Percentiles rank a stretch among this genome's conserved stretches.
phyloP scores from a whole-genome alignment of 2,797 vertebrate genomes.

The Sebastes matsubarae region DNA sequence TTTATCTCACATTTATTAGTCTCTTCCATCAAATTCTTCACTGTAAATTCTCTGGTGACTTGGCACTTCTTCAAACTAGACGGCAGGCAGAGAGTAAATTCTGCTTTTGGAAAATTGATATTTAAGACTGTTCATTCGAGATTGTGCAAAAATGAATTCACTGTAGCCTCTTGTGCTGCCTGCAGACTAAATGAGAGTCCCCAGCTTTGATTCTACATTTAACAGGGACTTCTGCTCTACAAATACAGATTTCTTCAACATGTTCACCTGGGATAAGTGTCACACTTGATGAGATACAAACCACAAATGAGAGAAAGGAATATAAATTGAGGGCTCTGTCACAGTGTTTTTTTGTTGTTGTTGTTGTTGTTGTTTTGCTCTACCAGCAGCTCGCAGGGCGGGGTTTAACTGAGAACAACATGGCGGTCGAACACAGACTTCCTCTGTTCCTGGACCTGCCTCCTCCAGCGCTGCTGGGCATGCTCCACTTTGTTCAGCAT shows the following conservation, averaged over 20 bases:
- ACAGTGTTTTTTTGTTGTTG: conserved; percentile 58
- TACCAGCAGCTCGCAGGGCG: conserved; percentile 19
- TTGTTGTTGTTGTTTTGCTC: conserved; percentile 7
- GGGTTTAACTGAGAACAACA: conserved; percentile 94
- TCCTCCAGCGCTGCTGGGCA: conserved; percentile 98
- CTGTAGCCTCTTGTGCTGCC: conserved; percentile 43
- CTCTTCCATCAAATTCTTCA: conserved; percentile 2
- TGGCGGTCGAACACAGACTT: conserved; percentile 98
- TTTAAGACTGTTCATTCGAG: conserved; percentile 28
- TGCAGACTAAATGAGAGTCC: conserved; percentile 35
- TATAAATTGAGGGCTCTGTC: conserved; percentile 51
- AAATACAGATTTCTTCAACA: conserved; percentile 12
- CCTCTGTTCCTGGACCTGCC: conserved; percentile 97
- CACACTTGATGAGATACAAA: conserved; percentile 35
- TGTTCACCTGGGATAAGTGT: conserved; percentile 30
- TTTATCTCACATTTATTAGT: conserved; percentile 13
- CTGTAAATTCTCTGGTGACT: conserved; percentile 29
- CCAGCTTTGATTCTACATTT: conserved; percentile 23
- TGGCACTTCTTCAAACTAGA: conserved; percentile 54
- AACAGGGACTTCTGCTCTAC: conserved; percentile 22
- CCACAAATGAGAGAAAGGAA: conserved; percentile 52
- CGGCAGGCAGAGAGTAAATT: conserved; percentile 19
- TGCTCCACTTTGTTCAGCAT: conserved; percentile 98
- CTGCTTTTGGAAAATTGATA: conserved; percentile 11
- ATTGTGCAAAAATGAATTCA: conserved; percentile 48